Base-by-base conservation (phyloP, 1,140 invertebrate genomes). In the Leptonema lineaticorne region DNA sequence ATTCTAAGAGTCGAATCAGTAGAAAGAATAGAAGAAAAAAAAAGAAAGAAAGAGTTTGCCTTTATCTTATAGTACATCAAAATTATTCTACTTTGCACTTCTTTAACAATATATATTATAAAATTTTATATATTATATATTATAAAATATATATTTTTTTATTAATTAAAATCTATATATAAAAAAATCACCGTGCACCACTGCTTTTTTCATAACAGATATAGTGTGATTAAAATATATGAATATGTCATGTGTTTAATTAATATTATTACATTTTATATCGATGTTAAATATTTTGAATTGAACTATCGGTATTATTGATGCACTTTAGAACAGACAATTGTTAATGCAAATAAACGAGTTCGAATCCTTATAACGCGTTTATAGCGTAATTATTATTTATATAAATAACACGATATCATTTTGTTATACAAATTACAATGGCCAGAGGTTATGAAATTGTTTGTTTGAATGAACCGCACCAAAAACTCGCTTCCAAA, bases 371-470 rank as follows among this genome's bases (percentile, higher is more conserved):
- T n/a, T n/a, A n/a, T n/a, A n/a, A 24, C 48, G n/a, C 20, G 11
- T 22, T 20, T 9, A 16, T 53, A 22, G 2, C 48, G 18, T 9
- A 24, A 7, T 27, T 11, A 24, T 53, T 53, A 53, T 53, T 53
- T 27, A 20, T 18, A 53, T 24, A 53, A 24, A 53, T 53, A 53
- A 24, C 48, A 24, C 48, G 22, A 53, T 53, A 53, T 27, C 18
- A 20, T 24, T 3, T 53, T 27, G 48, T 53, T 53, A 53, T 27
- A 53, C 24, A 53, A 53, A 27, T 53, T 53, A 53, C 24, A 24
- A 20, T 18, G 48, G n/a, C 48, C 24, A 1, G 48, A 3, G 48
- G 48, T 18, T 18, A 53, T 20, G 11, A 20, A 53, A 9, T 3
- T 18, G 24, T 53, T 18, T 20, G 48, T 22, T 8, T 27, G 48